phyloP scores from a whole-genome alignment of 2,888 invertebrate species.

The Dasypogon diadema region DNA sequence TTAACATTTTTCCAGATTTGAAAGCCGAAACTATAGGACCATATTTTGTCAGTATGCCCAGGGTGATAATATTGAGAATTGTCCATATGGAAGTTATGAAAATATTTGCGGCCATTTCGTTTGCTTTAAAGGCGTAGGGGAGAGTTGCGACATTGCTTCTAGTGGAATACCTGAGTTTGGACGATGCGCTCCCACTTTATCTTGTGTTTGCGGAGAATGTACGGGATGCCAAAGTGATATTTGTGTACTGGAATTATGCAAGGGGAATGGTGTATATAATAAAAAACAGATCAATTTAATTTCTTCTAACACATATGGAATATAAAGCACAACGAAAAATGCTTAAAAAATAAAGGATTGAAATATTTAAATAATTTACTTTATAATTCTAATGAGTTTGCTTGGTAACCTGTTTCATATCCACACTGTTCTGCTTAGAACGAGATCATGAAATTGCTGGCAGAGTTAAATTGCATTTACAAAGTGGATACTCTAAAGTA shows the following conservation, averaged over 20 bases:
- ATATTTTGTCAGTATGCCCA: neutral
- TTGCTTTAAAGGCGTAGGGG: conserved; percentile 32
- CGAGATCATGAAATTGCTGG: too few species aligned
- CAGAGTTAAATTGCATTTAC: too few species aligned
- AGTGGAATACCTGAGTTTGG: neutral
- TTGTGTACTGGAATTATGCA: conserved; percentile 22
- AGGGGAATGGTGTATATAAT: neutral
- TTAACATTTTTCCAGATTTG: too few species aligned
- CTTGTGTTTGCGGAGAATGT: conserved; percentile 36
- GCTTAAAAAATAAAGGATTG: too few species aligned
- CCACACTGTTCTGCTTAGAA: too few species aligned
- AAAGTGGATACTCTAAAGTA: too few species aligned
- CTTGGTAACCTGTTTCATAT: too few species aligned
- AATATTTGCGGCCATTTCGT: neutral
- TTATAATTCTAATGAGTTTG: too few species aligned
- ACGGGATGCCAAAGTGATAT: conserved; percentile 16
- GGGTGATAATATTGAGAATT: neutral
- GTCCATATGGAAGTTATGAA: conserved; percentile 16
- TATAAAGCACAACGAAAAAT: too few species aligned
- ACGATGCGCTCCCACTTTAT: conserved; percentile 10
- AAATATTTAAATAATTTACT: too few species aligned
- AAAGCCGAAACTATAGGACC: neutral
- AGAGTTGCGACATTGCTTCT: neutral
- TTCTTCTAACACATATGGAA: neutral
- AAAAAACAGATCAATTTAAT: conserved; percentile 8